Conservation (phyloP, 2,113 vertebrate genomes). For the Delphinus delphis region DNA sequence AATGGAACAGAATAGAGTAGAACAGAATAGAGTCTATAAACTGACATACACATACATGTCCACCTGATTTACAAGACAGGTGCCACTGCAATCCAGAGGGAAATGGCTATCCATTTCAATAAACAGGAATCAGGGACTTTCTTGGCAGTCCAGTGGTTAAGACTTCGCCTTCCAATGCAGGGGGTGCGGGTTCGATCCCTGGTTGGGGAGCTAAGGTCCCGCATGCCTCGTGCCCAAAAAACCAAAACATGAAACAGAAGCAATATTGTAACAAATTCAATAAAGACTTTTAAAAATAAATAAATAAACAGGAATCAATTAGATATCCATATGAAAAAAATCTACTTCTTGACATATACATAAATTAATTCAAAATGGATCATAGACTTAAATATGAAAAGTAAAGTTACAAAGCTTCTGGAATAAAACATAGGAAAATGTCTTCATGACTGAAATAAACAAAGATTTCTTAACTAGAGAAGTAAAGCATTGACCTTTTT, state of each 20-base stretch:
- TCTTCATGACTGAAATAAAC: not conserved
- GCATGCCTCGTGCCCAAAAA: too few species aligned
- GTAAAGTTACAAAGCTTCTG: conserved; percentile 23
- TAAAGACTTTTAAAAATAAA: too few species aligned
- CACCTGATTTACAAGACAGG: not conserved
- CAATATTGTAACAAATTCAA: too few species aligned
- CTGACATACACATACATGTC: not conserved
- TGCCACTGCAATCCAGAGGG: not conserved
- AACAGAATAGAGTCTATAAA: not conserved
- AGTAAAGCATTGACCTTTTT: not conserved
- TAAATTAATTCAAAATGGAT: conserved; percentile 14
- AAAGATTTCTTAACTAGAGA: not conserved
- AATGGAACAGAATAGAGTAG: not conserved
- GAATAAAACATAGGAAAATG: conserved; percentile 3
- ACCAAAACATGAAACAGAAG: too few species aligned
- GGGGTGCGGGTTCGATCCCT: not conserved
- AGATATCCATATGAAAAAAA: not conserved
- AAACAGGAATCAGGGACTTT: not conserved
- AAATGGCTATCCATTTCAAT: not conserved
- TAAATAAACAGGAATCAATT: not conserved
- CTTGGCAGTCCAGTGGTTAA: not conserved
- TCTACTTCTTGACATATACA: not conserved
- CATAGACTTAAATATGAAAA: not conserved
- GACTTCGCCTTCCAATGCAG: not conserved
- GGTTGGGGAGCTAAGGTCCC: not conserved